Percentiles rank a stretch among this genome's conserved stretches.
Evolutionary conservation across 2,113 vertebrate species (phyloP).

Genomic region (Cariama cristata): DNA sequence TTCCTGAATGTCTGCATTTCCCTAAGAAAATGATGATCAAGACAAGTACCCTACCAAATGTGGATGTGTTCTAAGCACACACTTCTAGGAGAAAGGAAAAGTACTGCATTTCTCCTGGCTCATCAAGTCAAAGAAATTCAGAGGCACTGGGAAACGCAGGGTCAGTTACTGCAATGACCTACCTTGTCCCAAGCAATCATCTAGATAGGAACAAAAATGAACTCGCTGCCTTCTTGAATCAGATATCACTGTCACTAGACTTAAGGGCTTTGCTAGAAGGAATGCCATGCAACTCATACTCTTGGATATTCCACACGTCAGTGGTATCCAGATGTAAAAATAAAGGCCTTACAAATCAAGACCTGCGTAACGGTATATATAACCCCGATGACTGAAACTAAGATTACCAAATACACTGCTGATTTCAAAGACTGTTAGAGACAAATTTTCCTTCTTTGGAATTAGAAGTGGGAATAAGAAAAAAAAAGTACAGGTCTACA

Average conservation of each 20-base stretch:
- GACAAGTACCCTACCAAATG: background rate
- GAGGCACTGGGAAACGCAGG: background rate
- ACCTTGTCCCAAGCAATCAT: conserved; percentile 4
- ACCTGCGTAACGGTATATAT: background rate
- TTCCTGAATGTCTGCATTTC: background rate
- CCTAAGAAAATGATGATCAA: background rate
- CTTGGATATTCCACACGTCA: background rate
- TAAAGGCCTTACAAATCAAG: background rate
- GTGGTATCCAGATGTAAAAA: background rate
- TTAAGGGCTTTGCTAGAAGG: background rate
- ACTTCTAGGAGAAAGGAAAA: background rate
- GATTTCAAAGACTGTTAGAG: background rate
- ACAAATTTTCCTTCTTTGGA: background rate
- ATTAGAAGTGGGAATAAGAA: background rate
- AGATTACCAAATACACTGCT: background rate
- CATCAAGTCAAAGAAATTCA: background rate
- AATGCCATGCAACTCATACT: background rate
- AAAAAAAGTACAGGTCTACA: background rate
- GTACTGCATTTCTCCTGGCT: background rate
- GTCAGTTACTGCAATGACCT: background rate
- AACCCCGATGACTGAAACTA: background rate
- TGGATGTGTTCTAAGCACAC: background rate
- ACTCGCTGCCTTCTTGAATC: conserved; percentile 28
- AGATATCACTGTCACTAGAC: background rate
- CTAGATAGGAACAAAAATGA: background rate